Percentiles rank a stretch among this genome's conserved stretches.
Evolutionary conservation across 2,888 invertebrate genomes (phyloP).

Genomic region (Brachyopa scutellaris): DNA sequence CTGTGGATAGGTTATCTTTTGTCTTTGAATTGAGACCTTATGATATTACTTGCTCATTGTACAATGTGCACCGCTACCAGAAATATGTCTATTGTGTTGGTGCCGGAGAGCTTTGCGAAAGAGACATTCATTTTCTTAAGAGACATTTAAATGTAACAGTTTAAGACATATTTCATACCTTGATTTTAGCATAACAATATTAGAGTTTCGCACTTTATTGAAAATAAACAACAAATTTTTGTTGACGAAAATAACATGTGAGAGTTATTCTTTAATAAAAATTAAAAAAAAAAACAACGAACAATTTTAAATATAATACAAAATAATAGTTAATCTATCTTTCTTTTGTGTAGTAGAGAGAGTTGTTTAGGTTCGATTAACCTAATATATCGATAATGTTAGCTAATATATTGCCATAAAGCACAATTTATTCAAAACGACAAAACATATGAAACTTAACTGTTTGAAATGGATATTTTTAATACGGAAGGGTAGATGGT

Average conservation of each 20-base stretch:
- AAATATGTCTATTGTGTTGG: too few relatives aligned
- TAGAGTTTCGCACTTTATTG: too few relatives aligned
- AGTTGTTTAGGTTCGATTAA: constrained; percentile 44
- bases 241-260: background rate
- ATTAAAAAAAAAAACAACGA: background rate
- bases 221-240: too few relatives aligned
- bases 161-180: too few relatives aligned
- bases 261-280: background rate
- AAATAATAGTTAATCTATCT: constrained; percentile 4
- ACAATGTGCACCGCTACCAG: too few relatives aligned
- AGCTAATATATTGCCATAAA: constrained; percentile 2
- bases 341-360: constrained; percentile 18
- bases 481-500: constrained; percentile 87
- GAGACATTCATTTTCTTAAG: too few relatives aligned
- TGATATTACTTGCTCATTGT: too few relatives aligned
- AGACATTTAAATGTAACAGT: too few relatives aligned
- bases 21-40: too few relatives aligned
- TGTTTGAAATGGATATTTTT: constrained; percentile 72
- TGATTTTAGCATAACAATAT: too few relatives aligned
- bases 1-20: too few relatives aligned
- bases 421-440: constrained; percentile 21
- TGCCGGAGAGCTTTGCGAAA: too few relatives aligned
- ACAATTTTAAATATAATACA: background rate
- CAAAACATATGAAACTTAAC: constrained; percentile 45
- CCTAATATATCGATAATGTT: constrained; percentile 27